phyloP scores from a whole-genome alignment of 1,140 invertebrate genomes.

The Drosophila busckii region DNA sequence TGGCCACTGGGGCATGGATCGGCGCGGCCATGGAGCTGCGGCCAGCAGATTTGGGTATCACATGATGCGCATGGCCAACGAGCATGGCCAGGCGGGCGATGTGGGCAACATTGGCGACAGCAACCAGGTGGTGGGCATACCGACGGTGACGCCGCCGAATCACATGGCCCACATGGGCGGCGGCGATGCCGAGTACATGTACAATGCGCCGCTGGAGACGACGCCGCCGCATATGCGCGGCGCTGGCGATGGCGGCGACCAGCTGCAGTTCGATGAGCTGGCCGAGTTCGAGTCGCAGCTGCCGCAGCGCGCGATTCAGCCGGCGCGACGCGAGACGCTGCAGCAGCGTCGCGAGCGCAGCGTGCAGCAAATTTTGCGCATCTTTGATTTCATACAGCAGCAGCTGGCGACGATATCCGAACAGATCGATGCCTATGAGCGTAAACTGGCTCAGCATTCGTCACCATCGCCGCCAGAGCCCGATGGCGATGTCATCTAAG shows the following conservation, averaged over 20 bases:
- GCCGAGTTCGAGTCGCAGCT: neutral
- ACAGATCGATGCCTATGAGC: conserved; percentile 17
- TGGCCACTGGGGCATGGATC: neutral
- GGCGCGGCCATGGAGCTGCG: neutral
- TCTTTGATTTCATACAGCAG: conserved; percentile 26
- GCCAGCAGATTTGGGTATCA: neutral
- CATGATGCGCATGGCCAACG: neutral
- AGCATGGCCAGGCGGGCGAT: conserved; percentile 9
- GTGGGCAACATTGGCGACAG: conserved; percentile 10
- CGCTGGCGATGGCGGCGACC: conserved; percentile 13
- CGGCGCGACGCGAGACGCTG: conserved; percentile 10
- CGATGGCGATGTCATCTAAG: conserved; percentile 29
- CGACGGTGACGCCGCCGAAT: neutral
- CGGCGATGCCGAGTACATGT: conserved; percentile 33
- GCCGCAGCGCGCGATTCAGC: conserved; percentile 13
- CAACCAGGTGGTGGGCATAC: conserved; percentile 24
- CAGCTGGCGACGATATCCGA: conserved; percentile 19
- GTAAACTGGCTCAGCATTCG: neutral
- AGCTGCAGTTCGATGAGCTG: neutral
- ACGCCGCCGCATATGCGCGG: conserved; percentile 9
- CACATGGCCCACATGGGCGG: conserved; percentile 30
- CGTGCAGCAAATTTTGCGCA: conserved; percentile 13
- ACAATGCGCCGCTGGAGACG: conserved; percentile 1
- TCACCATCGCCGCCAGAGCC: conserved; percentile 14
- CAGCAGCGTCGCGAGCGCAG: conserved; percentile 20